phyloP scores from a whole-genome alignment of 1,140 invertebrate genomes.

The Campoletis sonorensis region DNA sequence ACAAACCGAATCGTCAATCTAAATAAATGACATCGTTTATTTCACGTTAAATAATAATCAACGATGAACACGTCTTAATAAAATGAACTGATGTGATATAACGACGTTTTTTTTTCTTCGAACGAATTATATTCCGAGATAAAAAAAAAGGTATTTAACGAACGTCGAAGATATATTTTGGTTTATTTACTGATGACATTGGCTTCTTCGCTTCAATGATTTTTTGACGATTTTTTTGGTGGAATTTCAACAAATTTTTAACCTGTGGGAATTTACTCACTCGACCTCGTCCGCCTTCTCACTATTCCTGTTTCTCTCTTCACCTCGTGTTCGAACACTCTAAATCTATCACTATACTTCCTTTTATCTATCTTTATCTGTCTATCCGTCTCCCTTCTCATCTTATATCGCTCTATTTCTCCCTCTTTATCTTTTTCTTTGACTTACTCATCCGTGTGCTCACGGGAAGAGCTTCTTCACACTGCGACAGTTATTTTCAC shows the following conservation, averaged over 20 bases:
- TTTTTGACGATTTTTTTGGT: background rate
- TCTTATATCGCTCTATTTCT: background rate
- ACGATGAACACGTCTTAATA: background rate
- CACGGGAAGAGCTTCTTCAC: constrained; percentile 25
- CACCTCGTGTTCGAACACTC: background rate
- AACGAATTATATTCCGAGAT: background rate
- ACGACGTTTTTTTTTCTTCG: constrained; percentile 7
- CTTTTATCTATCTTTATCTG: constrained; percentile 36
- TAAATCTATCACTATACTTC: constrained; percentile 4
- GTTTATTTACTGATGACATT: too few relatives aligned
- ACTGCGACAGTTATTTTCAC: constrained; percentile 30
- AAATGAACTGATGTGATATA: background rate
- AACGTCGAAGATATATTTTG: too few relatives aligned
- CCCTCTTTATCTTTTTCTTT: background rate
- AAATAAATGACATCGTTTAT: too few relatives aligned
- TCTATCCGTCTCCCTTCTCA: constrained; percentile 4
- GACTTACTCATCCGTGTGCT: constrained; percentile 13
- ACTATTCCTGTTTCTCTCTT: constrained; percentile 2
- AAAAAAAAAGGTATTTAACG: background rate
- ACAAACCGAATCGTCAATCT: too few relatives aligned
- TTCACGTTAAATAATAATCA: background rate
- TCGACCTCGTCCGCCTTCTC: constrained; percentile 30
- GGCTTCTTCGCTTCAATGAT: background rate
- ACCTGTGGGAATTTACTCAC: background rate
- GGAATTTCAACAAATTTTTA: background rate